Base-by-base conservation (phyloP, 2,888 invertebrate genomes). In the Acanthopleura granulata region DNA sequence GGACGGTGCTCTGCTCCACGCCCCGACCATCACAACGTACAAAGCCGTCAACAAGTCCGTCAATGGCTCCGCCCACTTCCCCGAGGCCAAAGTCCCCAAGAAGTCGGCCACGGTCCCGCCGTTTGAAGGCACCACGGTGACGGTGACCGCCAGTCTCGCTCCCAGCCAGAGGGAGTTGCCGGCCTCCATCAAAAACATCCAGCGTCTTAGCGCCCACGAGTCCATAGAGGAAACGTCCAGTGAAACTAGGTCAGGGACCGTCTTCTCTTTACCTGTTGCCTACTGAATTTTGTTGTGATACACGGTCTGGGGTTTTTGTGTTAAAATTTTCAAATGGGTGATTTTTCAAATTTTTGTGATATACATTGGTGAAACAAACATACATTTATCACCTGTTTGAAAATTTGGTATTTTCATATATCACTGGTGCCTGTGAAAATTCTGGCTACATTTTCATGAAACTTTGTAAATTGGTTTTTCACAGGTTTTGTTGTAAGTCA, bases 1-100 rank as follows among this genome's bases (percentile, higher is more conserved):
- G 88, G 86, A 87, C 74, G 83, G 85, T 15, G 81, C 83, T 14
- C 66, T 88, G 6, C 81, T 82, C 70, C 81, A 87, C 29, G 82
- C 85, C n/a, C 89, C 89, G 9, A 85, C 85, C 3, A 89, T 89
- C 74, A 89, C 88, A 9, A 89, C 89, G 0, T 89, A 87, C 83
- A 86, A 86, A 77, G 86, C 88, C 0, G 80, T 87, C n/a, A 82
- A 79, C 30, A 73, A 78, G 6, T n/a, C 27, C 4, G 25, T 27
- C 40, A 49, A 40, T 12, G n/a, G 22, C 16, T 30, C 69, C n/a
- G 70, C 12, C n/a, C 73, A 40, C 73, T 66, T 9, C 74, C 75
- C 9, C 66, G 75, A 73, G 50, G 29, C 66, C 25, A 66, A 66
- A 27, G 66, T 27, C 16, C 25, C 66, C 1, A 66, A 66, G 29